These are phyloP conservation scores for Brachyhypopomus occidentalis DNA, from an alignment of 2,113 vertebrate genomes.

Conservation along the genomic window DNA sequence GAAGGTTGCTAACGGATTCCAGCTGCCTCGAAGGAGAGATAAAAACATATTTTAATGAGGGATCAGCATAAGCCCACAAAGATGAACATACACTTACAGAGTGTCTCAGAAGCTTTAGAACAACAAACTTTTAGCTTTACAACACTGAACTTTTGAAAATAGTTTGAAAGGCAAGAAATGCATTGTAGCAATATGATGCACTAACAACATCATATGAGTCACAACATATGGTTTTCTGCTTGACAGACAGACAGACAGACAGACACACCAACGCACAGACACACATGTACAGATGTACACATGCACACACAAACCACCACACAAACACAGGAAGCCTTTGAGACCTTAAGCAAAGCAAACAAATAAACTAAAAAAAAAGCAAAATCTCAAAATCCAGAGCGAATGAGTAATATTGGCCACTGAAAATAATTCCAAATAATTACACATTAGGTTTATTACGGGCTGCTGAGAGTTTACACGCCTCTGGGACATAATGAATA, in stretches of 20 bases:
- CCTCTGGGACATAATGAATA: constrained; percentile 57
- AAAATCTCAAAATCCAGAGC: background rate
- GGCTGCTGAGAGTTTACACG: constrained; percentile 44
- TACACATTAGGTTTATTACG: constrained; percentile 55
- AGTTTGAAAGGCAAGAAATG: constrained; percentile 17
- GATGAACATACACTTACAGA: background rate
- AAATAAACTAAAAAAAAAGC: background rate
- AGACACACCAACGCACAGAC: constrained; percentile 12
- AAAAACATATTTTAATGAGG: background rate
- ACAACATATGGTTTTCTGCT: constrained; percentile 10
- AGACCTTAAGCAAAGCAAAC: constrained; percentile 5
- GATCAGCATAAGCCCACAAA: background rate
- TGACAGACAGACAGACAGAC: background rate
- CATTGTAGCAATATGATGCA: constrained; percentile 10
- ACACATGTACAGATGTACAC: no score
- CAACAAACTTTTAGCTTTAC: background rate
- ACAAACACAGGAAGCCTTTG: constrained; percentile 3
- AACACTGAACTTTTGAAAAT: constrained; percentile 7
- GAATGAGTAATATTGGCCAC: constrained; percentile 57
- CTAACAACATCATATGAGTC: constrained; percentile 33
- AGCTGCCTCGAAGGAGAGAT: background rate
- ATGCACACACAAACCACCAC: background rate
- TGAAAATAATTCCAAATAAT: constrained; percentile 54
- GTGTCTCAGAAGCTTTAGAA: background rate
- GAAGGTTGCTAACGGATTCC: background rate